Percentiles rank a stretch among this genome's conserved stretches.
phyloP scores from a whole-genome alignment of 2,113 vertebrate genomes.

The Poeciliopsis occidentalis region DNA sequence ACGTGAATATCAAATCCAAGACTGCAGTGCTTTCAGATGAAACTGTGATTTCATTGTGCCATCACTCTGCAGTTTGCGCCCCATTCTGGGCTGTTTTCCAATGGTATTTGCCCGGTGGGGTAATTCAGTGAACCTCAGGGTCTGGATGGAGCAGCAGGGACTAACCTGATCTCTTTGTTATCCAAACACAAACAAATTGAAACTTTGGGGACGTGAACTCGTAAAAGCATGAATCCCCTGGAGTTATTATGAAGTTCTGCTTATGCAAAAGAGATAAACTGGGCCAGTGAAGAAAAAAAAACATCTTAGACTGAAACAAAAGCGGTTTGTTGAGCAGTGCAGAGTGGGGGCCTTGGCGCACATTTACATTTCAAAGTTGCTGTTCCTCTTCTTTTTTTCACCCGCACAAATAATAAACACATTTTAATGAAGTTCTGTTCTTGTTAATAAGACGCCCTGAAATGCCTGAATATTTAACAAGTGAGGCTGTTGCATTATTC shows the following conservation, averaged over 20 bases:
- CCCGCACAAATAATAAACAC: slow-evolving; percentile 69
- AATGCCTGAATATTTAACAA: slow-evolving; percentile 73
- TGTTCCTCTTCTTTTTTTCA: slow-evolving; percentile 19
- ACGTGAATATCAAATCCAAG: too few species aligned
- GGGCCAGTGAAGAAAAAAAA: slow-evolving; percentile 37
- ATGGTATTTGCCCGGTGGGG: slow-evolving; percentile 1
- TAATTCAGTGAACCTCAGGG: slow-evolving; percentile 3
- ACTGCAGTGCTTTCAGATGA: too few species aligned
- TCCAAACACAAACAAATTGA: slow-evolving; percentile 43
- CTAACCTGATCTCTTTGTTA: slow-evolving; percentile 28
- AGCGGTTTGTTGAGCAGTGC: slow-evolving; percentile 54
- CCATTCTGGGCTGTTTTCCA: not conserved
- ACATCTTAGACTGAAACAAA: slow-evolving; percentile 29
- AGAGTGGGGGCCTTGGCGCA: slow-evolving; percentile 24
- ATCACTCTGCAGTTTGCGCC: too few species aligned
- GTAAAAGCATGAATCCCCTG: slow-evolving; percentile 20
- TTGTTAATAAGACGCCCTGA: slow-evolving; percentile 71
- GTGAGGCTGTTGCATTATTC: slow-evolving; percentile 67
- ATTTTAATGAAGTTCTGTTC: slow-evolving; percentile 74
- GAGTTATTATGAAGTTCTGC: slow-evolving; percentile 45
- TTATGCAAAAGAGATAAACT: slow-evolving; percentile 68
- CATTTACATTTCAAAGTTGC: slow-evolving; percentile 77
- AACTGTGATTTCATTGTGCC: too few species aligned
- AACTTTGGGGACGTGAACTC: slow-evolving; percentile 48
- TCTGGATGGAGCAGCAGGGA: not conserved